Conservation (phyloP, 2,888 invertebrate genomes). For the Ceramica pisi region DNA sequence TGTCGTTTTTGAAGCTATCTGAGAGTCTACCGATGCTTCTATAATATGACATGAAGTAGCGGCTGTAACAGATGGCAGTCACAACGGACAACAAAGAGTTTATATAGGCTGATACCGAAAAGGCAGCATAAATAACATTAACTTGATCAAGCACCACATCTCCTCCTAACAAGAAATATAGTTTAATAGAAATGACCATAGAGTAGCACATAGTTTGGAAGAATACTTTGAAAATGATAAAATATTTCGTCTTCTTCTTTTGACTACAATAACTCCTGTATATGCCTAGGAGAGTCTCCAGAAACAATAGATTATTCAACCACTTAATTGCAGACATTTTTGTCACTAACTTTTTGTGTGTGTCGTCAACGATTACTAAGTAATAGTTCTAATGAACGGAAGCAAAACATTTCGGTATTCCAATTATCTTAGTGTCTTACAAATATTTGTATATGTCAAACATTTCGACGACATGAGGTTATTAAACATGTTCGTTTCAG, state of each 20-base stretch:
- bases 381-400: not conserved
- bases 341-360: not conserved
- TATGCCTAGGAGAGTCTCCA: conserved; percentile 22
- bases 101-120: not conserved
- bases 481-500: not conserved
- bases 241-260: not conserved
- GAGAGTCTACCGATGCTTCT: conserved; percentile 15
- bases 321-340: conserved; percentile 17
- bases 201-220: not conserved
- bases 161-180: not conserved
- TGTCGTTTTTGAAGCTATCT: conserved; percentile 23
- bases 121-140: not conserved
- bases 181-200: not conserved
- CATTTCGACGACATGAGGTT: not conserved
- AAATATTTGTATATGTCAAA: not conserved
- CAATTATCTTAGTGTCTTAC: not conserved
- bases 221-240: conserved; percentile 8
- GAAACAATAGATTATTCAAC: conserved; percentile 11
- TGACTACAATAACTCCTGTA: conserved; percentile 15
- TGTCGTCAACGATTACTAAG: not conserved
- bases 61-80: conserved; percentile 2
- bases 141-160: not conserved
- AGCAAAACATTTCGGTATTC: not conserved
- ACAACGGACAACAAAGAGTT: not conserved
- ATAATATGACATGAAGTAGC: conserved; percentile 25